Conservation (phyloP, 2,888 invertebrate genomes). For the Cinara cedri region DNA sequence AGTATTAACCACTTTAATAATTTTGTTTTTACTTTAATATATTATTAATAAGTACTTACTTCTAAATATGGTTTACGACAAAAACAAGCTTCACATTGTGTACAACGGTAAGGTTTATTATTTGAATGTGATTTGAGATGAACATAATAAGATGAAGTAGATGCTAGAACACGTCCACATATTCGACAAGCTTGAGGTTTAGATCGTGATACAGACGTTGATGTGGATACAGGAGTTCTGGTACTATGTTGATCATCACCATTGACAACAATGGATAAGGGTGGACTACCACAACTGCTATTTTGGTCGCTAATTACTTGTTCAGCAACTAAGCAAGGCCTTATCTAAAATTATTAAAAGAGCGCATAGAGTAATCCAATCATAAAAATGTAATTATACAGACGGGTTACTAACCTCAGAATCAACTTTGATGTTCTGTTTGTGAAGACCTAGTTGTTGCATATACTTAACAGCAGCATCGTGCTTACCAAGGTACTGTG, state of each 20-base stretch:
- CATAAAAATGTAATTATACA: background rate
- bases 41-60: conserved; percentile 58
- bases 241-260: conserved; percentile 47
- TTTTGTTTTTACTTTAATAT: no score
- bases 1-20: no score
- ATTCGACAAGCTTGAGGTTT: conserved; percentile 76
- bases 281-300: conserved; percentile 49
- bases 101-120: conserved; percentile 80
- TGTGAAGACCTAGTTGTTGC: conserved; percentile 51
- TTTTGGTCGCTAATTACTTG: conserved; percentile 49
- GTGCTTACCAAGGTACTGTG: conserved; percentile 49
- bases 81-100: conserved; percentile 78
- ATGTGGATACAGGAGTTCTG: conserved; percentile 50
- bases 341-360: conserved; percentile 15
- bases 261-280: conserved; percentile 47
- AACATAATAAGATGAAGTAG: conserved; percentile 79
- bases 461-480: conserved; percentile 53
- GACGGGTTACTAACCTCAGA: conserved; percentile 13
- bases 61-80: conserved; percentile 81
- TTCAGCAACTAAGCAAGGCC: conserved; percentile 49
- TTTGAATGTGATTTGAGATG: conserved; percentile 83
- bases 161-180: conserved; percentile 78
- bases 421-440: conserved; percentile 53
- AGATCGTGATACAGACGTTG: conserved; percentile 47
- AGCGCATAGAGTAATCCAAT: background rate